Base-by-base conservation (phyloP, 2,797 vertebrate genomes). In the Stomatorhinus walkeri region DNA sequence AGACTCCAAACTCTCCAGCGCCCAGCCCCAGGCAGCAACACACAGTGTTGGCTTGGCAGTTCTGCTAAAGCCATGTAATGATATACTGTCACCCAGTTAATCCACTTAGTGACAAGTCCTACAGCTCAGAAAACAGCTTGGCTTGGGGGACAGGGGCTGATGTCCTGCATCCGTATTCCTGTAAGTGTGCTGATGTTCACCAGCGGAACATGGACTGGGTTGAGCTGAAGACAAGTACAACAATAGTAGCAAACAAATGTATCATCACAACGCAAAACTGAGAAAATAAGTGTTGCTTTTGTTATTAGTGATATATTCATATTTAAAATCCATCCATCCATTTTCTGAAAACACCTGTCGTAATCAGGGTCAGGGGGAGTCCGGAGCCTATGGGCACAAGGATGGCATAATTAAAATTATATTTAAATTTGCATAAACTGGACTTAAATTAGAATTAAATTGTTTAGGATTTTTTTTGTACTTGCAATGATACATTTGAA, bases 41-140 rank as follows among this genome's bases (percentile, higher is more conserved):
- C 12, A 16, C 28, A 72, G 4, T 16, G 32, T 72, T 36, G 68
- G 68, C 68, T 40, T 72, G 46, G 43, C 79, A 48, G n/a, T 83
- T 83, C 40, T 48, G 79, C 79, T 83, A 83, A 83, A 43, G 46
- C 79, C 79, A 46, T 83, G 46, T 83, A 83, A 83, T 83, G 7
- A 83, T 83, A 83, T 24, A 46, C 79, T 46, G 36, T 48, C 79
- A 48, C 43, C 43, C 79, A n/a, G 79, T n/a, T 48, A 83, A 48
- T 83, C 43, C 79, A 83, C 79, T 46, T 46, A 83, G 79, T 48
- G n/a, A 48, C 46, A 48, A 48, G 40, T 83, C 79, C 79, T 46
- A 9, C 43, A 83, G 40, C 43, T 19, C 4, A 24, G 79, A 43
- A 48, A 46, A n/a, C 2, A 12, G 40, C 43, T 19, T 24, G 46